Evolutionary conservation across 2,113 vertebrate genomes (phyloP), one percentile per base, ranked within the genome.

Genomic region (Callipepla squamata): DNA sequence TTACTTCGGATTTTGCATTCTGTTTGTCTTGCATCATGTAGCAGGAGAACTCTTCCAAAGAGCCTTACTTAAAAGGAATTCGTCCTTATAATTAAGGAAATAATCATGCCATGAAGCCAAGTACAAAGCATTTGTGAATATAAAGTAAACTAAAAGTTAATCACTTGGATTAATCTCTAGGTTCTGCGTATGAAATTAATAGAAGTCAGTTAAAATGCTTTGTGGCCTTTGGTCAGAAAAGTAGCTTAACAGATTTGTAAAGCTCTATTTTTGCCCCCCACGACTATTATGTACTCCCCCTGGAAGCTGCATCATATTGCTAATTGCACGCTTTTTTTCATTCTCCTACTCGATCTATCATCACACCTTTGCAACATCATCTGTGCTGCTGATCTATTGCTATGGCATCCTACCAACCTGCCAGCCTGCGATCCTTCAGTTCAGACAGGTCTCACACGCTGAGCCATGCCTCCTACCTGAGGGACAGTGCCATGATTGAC

Each of bases 371-470:
- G 68, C 97, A 96, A 95, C 93, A 95, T 93, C 89, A 48, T 92
- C 85, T 80, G 96, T 84, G 84, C 97, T 94, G 97, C 96, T 92
- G 98, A 78, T 96, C 50, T 58, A 69, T 97, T 97, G 95, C 94
- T 97, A 80, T 96, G 97, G 86, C 97, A 96, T 92, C 96, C 94
- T 90, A 96, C 97, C 97, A 96, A 98, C 97, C 97, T 94, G 81
- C 95, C 98, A 98, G 98, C 97, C 98, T 98, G 87, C 98, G 97
- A 62, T 98, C 97, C 97, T 98, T 98, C 98, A 99, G 99, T 98
- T 98, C 98, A 62, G 99, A 99, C 98, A 98, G 99, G 97, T 99
- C 99, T 55, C 99, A 99, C 97, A 99, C 98, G 0, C 96, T 99
- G 96, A 99, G 98, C 96, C 99, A 99, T 77, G 97, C 97, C 81